Base-by-base conservation (phyloP, 2,797 vertebrate species). In the Diglossa cyanea region DNA sequence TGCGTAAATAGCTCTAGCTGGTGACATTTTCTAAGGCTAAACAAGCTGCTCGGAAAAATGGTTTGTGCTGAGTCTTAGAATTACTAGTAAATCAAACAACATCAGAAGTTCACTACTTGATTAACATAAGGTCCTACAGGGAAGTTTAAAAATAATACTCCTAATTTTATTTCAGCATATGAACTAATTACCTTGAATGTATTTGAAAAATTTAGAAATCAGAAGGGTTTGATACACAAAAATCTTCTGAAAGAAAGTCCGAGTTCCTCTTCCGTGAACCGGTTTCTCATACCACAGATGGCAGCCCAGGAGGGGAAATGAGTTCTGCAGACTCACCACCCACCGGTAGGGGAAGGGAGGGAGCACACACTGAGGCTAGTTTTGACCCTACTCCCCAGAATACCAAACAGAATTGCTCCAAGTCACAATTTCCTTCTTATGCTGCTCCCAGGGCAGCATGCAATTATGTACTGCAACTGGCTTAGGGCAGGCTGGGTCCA, bases 341-440 rank as follows among this genome's bases (percentile, higher is more conserved):
- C 94, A 95, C 72, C 54, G 13, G 79, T 67, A 91, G 89, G 81
- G 75, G 81, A 91, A 93, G 81, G 82, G 95, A 95, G 78, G 84
- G 86, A 96, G 68, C 78, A 89, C 78, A 65, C 53, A 88, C 54
- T 26, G 79, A 74, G 47, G 91, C 75, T 74, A 84, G 78, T 92
- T 93, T 68, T 89, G 84, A 93, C 92, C 92, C 89, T 89, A 77
- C 25, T 44, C 84, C 58, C 35, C 35, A 75, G 62, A 88, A 83
- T 30, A 96, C 73, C 79, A 75, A 75, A 82, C 65, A 94, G 87
- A 94, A 94, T 93, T n/a, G 81, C 92, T 95, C 54, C 72, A 88
- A 95, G 94, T 94, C 94, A 94, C 95, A 95, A 94, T 97, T 92
- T 96, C 78, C 86, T 95, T 95, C 92, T 86, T 81, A 73, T 1